These are phyloP conservation scores for Tupiocoris notatus DNA, from an alignment of 2,888 invertebrate genomes.

Conservation along the genomic window DNA sequence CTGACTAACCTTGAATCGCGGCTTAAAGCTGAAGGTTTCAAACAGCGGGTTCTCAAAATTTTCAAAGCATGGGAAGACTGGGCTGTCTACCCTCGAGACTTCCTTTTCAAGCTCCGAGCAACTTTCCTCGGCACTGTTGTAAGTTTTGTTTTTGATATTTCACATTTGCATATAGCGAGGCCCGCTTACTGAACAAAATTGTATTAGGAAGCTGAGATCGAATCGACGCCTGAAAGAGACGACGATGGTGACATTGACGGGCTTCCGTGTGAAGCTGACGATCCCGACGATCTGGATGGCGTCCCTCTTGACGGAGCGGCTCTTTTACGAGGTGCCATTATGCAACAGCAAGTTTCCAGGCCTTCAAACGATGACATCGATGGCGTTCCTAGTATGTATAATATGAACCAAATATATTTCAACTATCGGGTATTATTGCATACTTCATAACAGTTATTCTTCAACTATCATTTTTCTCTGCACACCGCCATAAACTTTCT, in stretches of 20 bases:
- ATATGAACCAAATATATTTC: too few species aligned
- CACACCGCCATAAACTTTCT: too few species aligned
- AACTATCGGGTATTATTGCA: too few species aligned
- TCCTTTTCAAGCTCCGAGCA: constrained; percentile 81
- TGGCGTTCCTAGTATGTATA: constrained; percentile 63
- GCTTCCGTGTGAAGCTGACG: constrained; percentile 61
- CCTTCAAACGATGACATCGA: constrained; percentile 64
- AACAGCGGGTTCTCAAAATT: constrained; percentile 81
- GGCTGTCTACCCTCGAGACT: constrained; percentile 92
- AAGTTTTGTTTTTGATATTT: neutral
- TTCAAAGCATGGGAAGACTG: constrained; percentile 98
- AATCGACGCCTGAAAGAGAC: constrained; percentile 38
- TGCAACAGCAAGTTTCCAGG: constrained; percentile 36
- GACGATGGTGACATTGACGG: constrained; percentile 43
- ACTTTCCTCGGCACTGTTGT: constrained; percentile 72
- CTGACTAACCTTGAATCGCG: constrained; percentile 75
- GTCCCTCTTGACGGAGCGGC: constrained; percentile 78
- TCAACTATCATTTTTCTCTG: too few species aligned
- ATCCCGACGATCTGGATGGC: constrained; percentile 61
- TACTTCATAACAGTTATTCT: too few species aligned
- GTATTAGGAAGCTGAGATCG: constrained; percentile 30
- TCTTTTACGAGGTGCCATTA: constrained; percentile 65
- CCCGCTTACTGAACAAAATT: too few species aligned
- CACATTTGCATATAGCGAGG: too few species aligned
- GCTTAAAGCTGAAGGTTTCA: constrained; percentile 94